Base-by-base conservation (phyloP, 1,140 invertebrate genomes). In the Cryptotermes secundus region DNA sequence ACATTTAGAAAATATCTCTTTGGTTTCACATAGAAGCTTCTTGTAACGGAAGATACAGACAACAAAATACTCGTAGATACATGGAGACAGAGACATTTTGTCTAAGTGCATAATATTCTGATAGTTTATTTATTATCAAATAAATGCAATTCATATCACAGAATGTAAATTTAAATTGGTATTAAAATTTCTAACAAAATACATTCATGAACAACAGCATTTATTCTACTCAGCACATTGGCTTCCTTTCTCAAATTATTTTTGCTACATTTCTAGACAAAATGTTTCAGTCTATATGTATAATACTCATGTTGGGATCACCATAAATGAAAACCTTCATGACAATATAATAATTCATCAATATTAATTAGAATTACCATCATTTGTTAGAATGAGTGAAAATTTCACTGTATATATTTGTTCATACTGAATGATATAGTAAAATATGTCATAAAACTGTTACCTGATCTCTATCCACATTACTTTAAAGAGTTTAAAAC, bases 1-100 rank as follows among this genome's bases (percentile, higher is more conserved):
- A 31, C 59, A 72, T 72, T 72, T 72, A 72, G 26, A 72, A 72
- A 72, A 72, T 72, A 72, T 72, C 59, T 72, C 59, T 72, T 72
- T 72, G 59, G 59, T 72, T 72, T 72, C 59, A 72, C 26, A 72
- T 31, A 72, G n/a, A 72, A n/a, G 59, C 26, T 72, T 26, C n/a
- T 72, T 72, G 31, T n/a, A 72, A 7, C n/a, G 6, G 26, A 72
- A 26, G 31, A 72, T 72, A 72, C n/a, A 31, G 4, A 31, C 9
- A 16, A 31, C 26, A 59, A 59, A 59, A 59, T 22, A n/a, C n/a
- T n/a, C n/a, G n/a, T n/a, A 59, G 3, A 24, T 59, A 59, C 53
- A 72, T 14, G n/a, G n/a, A 72, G 59, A 26, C 26, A 31, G 59
- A 72, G 14, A 72, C 59, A 72, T 72, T 72, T n/a, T 72, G 59